Evolutionary conservation across 1,140 invertebrate genomes (phyloP), one percentile per base, ranked within the genome.

Genomic region (Vollenhovia emeryi): DNA sequence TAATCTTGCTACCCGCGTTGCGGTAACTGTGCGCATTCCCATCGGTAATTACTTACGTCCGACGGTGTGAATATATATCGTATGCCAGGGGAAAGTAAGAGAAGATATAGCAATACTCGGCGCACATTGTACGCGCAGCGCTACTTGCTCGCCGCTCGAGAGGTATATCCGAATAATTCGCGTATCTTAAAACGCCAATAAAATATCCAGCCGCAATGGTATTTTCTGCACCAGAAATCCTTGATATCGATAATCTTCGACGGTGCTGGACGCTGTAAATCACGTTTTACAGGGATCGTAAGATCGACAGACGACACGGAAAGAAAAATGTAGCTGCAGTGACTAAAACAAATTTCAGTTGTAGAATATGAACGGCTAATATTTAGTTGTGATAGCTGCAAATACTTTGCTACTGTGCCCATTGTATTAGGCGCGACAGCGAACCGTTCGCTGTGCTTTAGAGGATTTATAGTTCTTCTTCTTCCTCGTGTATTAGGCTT

Each of bases 11-110:
- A 36, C 21, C 55, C 21, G 21, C 64, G 73, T 74, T 74, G 82
- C 66, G 9, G 43, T 87, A 87, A 79, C 30, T 21, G 62, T 40
- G 60, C 30, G 48, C 50, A 45, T 88, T 87, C 74, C 84, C 48
- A 84, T 30, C 6, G 36, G 45, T 87, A 85, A 87, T 85, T 85
- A 62, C 86, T 71, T 57, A 50, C 66, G 78, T 45, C 78, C 66
- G 50, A 82, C 50, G 36, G 33, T 30, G 36, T 30, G 36, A 62
- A 57, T 45, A 74, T 71, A 64, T 64, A 64, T 87, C 64, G 71
- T 50, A 13, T 33, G 43, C 18, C 36, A 74, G 9, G 64, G 55
- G 59, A 87, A 79, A 74, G 66, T 68, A 30, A 43, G 48, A 50
- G 66, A 82, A 86, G 66, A 73, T 40, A 33, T 73, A 13, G 36